Base-by-base conservation (phyloP, 2,797 vertebrate genomes). In the Eremophila alpestris region DNA sequence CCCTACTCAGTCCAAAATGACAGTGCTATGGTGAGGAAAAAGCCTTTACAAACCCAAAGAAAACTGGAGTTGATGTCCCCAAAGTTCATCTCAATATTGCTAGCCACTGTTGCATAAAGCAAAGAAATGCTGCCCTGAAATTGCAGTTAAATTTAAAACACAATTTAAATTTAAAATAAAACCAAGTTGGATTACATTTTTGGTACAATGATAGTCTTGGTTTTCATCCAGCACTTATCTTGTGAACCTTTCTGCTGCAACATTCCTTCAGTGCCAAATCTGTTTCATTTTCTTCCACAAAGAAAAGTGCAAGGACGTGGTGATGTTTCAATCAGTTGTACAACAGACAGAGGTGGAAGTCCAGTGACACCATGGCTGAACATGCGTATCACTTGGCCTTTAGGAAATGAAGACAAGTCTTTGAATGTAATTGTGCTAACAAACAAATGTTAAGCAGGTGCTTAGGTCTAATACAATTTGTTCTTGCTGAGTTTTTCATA, bases 121-220 rank as follows among this genome's bases (percentile, higher is more conserved):
- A 83, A 90, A 67, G 11, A 73, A 89, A 63, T 46, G 68, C 34
- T 84, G 23, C 26, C 48, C 32, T 79, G 40, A 73, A 92, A 84
- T 21, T 27, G 34, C 29, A 67, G 49, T 76, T 49, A 81, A 79
- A 92, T 69, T 79, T 76, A 49, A 92, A 93, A 55, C 15, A 63
- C 10, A 71, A 62, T 78, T 74, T 19, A 78, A 92, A 81, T 75
- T 51, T 90, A 76, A 93, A 90, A 79, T 65, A 65, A 87, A 93
- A 74, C 0, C 32, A 51, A 79, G 48, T 65, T 79, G 74, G 22
- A 63, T 83, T 52, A 40, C 4, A 60, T 70, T 77, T 90, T 74
- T 58, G 20, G 30, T 68, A 82, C 18, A 49, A 8, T 32, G 22
- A 43, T 67, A 30, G 32, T 48, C 30, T 68, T 91, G 71, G 45